Base-by-base conservation (phyloP, 2,888 invertebrate species). In the Choristoneura rosaceana region DNA sequence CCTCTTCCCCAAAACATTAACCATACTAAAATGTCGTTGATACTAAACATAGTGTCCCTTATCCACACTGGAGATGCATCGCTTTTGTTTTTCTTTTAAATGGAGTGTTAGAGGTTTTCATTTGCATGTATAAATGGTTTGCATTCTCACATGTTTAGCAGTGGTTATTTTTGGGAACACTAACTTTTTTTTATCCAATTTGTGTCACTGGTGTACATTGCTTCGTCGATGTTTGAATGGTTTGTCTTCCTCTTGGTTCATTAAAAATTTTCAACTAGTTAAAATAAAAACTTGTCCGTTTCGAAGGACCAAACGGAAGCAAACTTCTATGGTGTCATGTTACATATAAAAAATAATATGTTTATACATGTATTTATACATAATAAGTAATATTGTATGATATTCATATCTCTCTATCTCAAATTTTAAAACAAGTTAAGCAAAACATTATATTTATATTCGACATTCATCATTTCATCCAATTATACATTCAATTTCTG, bases 111-210 rank as follows among this genome's bases (percentile, higher is more conserved):
- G 80, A 78, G 68, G 76, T 78, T 84, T 77, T 84, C 81, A 88
- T 93, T 93, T 93, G 93, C 93, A 94, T 94, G 93, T 94, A 91
- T 77, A 55, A 88, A 89, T 94, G 84, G 88, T 93, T 94, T 94
- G 94, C 93, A 84, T 87, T 81, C 75, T 90, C 91, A 93, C 90
- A 79, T 78, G 74, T 82, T 79, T 85, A 86, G 84, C 81, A 82
- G 82, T 80, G 74, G 76, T 75, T 76, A 74, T 84, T 77, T 87
- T 84, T 84, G 84, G 85, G 83, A 82, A 86, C 82, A 87, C 84
- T 81, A 80, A 78, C 77, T 78, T 76, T 75, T 65, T 78, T 81
- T 86, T 77, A 43, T 50, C 17, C 73, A 77, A 77, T 74, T 71
- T 81, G 75, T 80, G 79, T 84, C 78, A 80, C 84, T 85, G 84